Evolutionary conservation across 2,797 vertebrate species (phyloP), one percentile per base, ranked within the genome.

Genomic region (Sebastes itinus): DNA sequence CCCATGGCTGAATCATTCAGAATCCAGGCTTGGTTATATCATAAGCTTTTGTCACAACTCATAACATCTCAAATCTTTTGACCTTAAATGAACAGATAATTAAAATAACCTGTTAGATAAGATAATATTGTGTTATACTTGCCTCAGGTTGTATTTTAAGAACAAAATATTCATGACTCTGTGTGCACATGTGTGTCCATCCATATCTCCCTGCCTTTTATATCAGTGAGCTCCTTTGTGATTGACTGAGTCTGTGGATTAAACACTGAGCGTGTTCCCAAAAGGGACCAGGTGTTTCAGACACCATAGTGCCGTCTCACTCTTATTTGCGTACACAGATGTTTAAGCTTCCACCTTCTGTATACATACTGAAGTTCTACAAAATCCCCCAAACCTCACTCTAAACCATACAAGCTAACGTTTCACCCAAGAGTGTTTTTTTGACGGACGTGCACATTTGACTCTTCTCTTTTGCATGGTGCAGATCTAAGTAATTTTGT

Each of bases 321-420:
- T 79, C 69, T 87, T 70, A 93, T 95, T 95, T 95, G 90, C 93
- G 30, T 94, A 90, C 86, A 77, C 93, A 93, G 92, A 93, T 95
- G 93, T 94, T 88, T 49, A 75, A 90, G 86, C 93, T 93, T 93
- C 83, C 91, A 93, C 84, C 86, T 77, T 87, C 79, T 83, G 78
- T 86, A 72, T 83, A 86, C 72, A 81, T 20, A 72, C 54, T 46
- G 66, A 68, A 88, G 55, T 75, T 91, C 77, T 70, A 84, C 49
- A 91, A 93, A 94, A 92, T 87, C 89, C 92, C 93, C 92, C 54
- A 67, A 75, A 16, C 64, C 60, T 84, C 62, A 22, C 64, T 86
- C 32, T 78, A 42, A 87, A 83, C 72, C 58, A 25, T 68, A 38
- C 60, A 60, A 28, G 3, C 35, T 56, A 73, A 16, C 46, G 63